Percentiles rank a stretch among this genome's conserved stretches.
Conservation (phyloP, 2,113 vertebrate genomes). For the Ammodramus savannarum region DNA sequence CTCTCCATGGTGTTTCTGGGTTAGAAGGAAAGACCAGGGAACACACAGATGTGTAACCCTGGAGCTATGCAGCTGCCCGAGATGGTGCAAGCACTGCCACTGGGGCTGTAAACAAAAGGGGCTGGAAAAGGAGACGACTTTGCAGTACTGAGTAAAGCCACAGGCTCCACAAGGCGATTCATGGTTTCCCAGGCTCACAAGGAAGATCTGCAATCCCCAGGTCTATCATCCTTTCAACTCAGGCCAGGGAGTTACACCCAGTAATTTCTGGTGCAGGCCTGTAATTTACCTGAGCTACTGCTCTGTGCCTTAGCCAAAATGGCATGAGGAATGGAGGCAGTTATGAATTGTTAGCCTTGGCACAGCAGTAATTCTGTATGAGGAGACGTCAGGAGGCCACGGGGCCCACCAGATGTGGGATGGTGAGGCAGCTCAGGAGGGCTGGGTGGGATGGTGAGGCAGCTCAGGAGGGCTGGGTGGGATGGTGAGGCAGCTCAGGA, state of each 20-base stretch:
- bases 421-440: not conserved
- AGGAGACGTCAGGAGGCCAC: fast-evolving
- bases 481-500: not conserved
- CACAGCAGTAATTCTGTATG: not conserved
- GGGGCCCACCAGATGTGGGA: fast-evolving
- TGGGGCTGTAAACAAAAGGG: not conserved
- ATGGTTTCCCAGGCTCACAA: not conserved
- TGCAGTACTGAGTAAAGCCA: not conserved
- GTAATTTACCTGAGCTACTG: slow-evolving; percentile 18
- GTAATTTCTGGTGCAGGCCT: not conserved
- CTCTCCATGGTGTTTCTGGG: not conserved
- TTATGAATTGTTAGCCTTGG: not conserved
- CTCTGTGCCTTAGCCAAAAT: not conserved
- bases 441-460: fast-evolving
- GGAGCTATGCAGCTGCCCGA: not conserved
- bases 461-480: fast-evolving
- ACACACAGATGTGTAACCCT: not conserved
- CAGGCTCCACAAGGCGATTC: not conserved
- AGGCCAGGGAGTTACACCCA: slow-evolving; percentile 1
- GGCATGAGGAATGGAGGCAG: not conserved
- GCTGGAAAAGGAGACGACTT: not conserved
- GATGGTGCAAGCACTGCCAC: not conserved
- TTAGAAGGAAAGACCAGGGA: not conserved
- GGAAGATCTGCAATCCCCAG: not conserved
- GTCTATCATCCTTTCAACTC: slow-evolving; percentile 7